Evolutionary conservation across 2,888 invertebrate genomes (phyloP), one percentile per base, ranked within the genome.

Genomic region (Cataglyphis livida): DNA sequence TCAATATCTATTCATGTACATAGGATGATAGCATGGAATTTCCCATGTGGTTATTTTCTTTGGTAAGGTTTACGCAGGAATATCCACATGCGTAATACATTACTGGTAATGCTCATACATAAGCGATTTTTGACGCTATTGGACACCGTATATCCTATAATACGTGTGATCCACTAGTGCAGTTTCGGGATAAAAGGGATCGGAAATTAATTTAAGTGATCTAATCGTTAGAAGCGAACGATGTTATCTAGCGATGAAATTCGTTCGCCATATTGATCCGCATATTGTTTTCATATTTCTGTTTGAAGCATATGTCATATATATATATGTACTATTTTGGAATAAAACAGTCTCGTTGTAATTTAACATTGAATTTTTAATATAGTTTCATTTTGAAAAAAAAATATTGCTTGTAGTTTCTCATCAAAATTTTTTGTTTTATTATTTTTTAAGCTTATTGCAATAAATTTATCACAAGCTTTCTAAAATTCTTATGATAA

Each of bases 121-220:
- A 79, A 25, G 18, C 71, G 78, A 71, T 71, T 79, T 79, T 79
- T 79, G 59, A 59, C 78, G 35, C 73, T 32, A 59, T 44, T 79
- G 59, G 57, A 71, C 57, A 44, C 32, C 35, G 35, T 59, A n/a
- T 71, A 32, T 51, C 12, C 48, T n/a, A 66, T 54, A 79, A 79
- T 71, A 71, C 44, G 57, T 7, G 59, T 41, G 59, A 79, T 71
- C 32, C 73, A 54, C 32, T 59, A 57, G 44, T 59, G 59, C 25
- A 59, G 70, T 70, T 79, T 12, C 35, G 59, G 59, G 44, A 71
- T 79, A 71, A 79, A 79, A 71, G 78, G 59, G 71, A 61, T 71
- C 44, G 78, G 59, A 71, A 71, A 79, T 79, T 79, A 79, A 79
- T 79, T 79, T 79, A 79, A 71, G 73, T 71, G 78, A 78, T 44